These are phyloP conservation scores for Arbacia lixula DNA, from an alignment of 53 echinoderm and acorn worm genomes.

Conservation along the genomic window DNA sequence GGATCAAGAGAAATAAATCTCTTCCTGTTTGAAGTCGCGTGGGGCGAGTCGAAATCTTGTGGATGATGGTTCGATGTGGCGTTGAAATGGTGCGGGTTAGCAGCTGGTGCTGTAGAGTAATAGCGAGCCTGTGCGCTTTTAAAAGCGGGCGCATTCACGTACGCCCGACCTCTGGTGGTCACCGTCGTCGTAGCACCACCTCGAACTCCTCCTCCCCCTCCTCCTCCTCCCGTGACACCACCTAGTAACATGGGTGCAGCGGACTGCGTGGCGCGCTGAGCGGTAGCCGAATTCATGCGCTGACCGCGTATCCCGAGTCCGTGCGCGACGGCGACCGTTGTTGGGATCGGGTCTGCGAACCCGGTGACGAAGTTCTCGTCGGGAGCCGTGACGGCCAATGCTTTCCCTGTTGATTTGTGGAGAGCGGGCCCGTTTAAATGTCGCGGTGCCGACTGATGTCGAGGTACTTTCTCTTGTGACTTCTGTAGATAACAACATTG, in stretches of 20 bases:
- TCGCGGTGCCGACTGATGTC: neutral
- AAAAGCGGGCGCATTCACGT: constrained; percentile 24
- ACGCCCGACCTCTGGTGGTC: too few species aligned
- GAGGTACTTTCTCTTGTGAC: too few species aligned
- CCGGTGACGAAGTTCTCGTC: constrained; percentile 3
- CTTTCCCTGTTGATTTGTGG: constrained; percentile 25
- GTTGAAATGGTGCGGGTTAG: neutral
- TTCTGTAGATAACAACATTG: too few species aligned
- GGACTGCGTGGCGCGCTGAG: constrained; percentile 6
- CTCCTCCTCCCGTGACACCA: neutral
- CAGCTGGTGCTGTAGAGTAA: neutral
- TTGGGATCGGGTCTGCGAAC: neutral
- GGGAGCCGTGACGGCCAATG: constrained; percentile 6
- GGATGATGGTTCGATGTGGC: neutral
- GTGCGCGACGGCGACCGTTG: constrained; percentile 19
- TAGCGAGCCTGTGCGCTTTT: constrained; percentile 12
- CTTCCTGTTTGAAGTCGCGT: neutral
- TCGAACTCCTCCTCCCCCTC: neutral
- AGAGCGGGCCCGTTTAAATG: neutral
- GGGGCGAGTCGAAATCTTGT: neutral
- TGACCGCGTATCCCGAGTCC: constrained; percentile 44
- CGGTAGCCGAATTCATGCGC: constrained; percentile 35
- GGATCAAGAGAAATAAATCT: constrained; percentile 28
- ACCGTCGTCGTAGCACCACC: too few species aligned
- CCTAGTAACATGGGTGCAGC: neutral